Evolutionary conservation across 1,140 invertebrate species (phyloP), one percentile per base, ranked within the genome.

Genomic region (Drosophila seguyi): DNA sequence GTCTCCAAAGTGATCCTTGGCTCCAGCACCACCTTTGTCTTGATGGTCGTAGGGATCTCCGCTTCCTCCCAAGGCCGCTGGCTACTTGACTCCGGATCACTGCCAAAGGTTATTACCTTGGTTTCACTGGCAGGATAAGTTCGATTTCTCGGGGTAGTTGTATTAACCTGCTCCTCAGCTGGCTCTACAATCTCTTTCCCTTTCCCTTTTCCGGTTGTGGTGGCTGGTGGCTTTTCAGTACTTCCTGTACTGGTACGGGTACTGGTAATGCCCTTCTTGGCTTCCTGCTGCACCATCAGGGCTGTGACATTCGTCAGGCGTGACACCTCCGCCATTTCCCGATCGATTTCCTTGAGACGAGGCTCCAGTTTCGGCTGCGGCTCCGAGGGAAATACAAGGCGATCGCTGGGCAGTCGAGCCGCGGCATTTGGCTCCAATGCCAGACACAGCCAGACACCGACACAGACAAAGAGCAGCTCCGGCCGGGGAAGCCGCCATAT

Each of bases 1-100:
- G 80, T 52, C 10, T 84, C 84, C 27, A 88, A 69, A 13, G 66
- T 61, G 36, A 84, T 78, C 18, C 84, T 68, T 1, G 76, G 80
- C n/a, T 53, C 58, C 27, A 88, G 45, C 8, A 55, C 25, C 20
- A 50, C 13, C 14, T 4, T 31, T 7, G 10, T 7, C 11, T 31
- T 22, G 16, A 6, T 18, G 3, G 27, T 14, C 13, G 53, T 1
- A 13, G 31, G 11, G 4, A 18, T 1, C n/a, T 48, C 50, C 1
- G 20, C 41, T 22, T 20, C 25, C 27, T 60, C 57, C 50, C 75
- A 65, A 14, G 34, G 59, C 4, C 20, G 39, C 29, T 27, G 36
- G 4, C 7, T 34, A 20, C 29, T 27, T 8, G 34, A 38, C n/a
- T 27, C 48, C 25, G 42, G 6, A 4, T 65, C 63, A 7, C 10